phyloP scores from a whole-genome alignment of 2,888 invertebrate species.

The Drosophila meridiana region DNA sequence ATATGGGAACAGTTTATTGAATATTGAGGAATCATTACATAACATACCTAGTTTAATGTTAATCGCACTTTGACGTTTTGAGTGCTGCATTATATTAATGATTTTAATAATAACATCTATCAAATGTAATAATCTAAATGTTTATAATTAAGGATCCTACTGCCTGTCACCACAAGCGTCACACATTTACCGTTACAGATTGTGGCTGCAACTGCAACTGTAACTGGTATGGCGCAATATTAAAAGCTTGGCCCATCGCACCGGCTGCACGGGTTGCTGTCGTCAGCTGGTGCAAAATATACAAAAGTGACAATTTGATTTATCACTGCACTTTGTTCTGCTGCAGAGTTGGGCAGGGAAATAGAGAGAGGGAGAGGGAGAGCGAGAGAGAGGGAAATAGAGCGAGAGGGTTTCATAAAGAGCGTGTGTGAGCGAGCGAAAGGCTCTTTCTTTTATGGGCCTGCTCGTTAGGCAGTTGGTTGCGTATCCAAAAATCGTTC shows the following conservation, averaged over 20 bases:
- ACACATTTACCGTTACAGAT: conserved; percentile 25
- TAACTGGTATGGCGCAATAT: conserved; percentile 32
- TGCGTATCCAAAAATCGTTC: conserved; percentile 58
- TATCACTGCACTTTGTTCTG: conserved; percentile 82
- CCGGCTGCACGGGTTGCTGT: conserved; percentile 33
- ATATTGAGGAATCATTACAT: not conserved
- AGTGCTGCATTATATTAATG: conserved; percentile 51
- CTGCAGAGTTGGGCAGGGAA: not conserved
- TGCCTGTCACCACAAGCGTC: conserved; percentile 28
- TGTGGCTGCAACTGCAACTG: conserved; percentile 15
- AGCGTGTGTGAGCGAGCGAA: not conserved
- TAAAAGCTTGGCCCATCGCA: conserved; percentile 43
- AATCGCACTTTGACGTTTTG: not conserved
- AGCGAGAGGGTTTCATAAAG: no score
- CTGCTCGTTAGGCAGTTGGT: conserved; percentile 46
- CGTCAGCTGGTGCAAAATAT: conserved; percentile 79
- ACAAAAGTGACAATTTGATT: conserved; percentile 85
- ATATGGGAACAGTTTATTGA: not conserved
- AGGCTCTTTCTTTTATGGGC: conserved; percentile 17
- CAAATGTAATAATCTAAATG: conserved; percentile 71
- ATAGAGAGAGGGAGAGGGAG: not conserved
- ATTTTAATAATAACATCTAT: conserved; percentile 73
- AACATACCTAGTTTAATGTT: not conserved
- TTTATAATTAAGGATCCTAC: conserved; percentile 64
- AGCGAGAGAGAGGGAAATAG: no score